Percentiles rank a stretch among this genome's conserved stretches.
These are phyloP conservation scores for Psittacula cyanocephala DNA, from an alignment of 2,113 vertebrate genomes.

Conservation along the genomic window DNA sequence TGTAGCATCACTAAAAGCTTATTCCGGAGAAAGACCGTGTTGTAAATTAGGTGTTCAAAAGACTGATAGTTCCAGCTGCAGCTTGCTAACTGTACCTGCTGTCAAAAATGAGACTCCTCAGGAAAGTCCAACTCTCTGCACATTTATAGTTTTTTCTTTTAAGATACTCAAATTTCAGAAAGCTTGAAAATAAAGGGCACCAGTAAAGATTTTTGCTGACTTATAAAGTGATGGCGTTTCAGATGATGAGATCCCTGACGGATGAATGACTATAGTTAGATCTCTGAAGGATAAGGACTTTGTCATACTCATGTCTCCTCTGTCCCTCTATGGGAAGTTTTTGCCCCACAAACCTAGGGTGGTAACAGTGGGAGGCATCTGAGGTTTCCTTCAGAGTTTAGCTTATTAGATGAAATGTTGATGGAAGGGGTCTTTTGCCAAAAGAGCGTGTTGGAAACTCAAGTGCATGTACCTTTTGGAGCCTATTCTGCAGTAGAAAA, in stretches of 20 bases:
- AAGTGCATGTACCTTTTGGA: neutral
- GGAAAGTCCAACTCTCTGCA: neutral
- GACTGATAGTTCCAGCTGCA: constrained; percentile 14
- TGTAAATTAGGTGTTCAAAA: constrained; percentile 23
- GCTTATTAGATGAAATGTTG: neutral
- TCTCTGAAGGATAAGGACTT: neutral
- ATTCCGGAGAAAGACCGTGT: neutral
- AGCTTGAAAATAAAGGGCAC: neutral
- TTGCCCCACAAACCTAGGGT: neutral
- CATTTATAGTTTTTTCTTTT: neutral
- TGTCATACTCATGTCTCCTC: neutral
- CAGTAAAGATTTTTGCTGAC: neutral
- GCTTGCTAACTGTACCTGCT: neutral
- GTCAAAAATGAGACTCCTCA: neutral
- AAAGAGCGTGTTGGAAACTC: neutral
- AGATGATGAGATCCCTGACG: neutral
- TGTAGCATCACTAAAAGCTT: constrained; percentile 34
- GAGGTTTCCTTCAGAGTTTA: neutral
- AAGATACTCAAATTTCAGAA: neutral
- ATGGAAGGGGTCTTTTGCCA: neutral
- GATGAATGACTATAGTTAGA: neutral
- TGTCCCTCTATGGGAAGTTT: neutral
- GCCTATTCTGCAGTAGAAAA: neutral
- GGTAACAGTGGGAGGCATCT: neutral
- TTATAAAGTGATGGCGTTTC: neutral